These are phyloP conservation scores for Trilocha varians DNA, from an alignment of 2,888 invertebrate genomes.

Conservation along the genomic window DNA sequence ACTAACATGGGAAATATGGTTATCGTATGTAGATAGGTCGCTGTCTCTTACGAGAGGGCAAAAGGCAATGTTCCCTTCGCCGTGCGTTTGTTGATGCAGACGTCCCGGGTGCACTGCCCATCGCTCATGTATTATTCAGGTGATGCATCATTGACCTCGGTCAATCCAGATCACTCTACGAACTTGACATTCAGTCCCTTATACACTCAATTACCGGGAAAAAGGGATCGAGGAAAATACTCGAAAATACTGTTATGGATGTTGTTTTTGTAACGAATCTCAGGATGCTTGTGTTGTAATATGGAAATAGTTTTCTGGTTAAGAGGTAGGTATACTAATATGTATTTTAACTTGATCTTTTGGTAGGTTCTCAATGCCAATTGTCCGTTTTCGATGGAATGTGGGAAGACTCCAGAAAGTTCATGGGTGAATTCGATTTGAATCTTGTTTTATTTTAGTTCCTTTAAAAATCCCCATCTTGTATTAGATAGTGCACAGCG, in stretches of 20 bases:
- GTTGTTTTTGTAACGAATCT: too few species aligned
- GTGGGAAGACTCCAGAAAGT: too few species aligned
- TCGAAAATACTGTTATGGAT: neutral
- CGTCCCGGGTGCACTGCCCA: constrained; percentile 48
- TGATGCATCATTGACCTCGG: constrained; percentile 46
- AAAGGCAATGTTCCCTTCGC: constrained; percentile 37
- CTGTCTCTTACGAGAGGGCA: constrained; percentile 22
- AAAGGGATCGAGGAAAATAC: constrained; percentile 4
- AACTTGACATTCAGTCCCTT: constrained; percentile 12
- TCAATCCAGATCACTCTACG: neutral
- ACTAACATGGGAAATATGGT: neutral
- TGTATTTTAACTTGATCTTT: too few species aligned
- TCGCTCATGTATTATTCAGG: constrained; percentile 46
- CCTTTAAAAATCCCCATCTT: too few species aligned
- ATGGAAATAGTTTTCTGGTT: too few species aligned
- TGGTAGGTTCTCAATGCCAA: too few species aligned
- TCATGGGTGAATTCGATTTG: too few species aligned
- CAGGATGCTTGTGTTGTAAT: too few species aligned
- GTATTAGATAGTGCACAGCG: too few species aligned
- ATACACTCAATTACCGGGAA: constrained; percentile 16
- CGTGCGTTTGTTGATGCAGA: constrained; percentile 39
- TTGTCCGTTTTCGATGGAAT: too few species aligned
- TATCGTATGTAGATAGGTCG: constrained; percentile 10
- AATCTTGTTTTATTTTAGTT: too few species aligned
- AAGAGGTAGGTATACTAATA: too few species aligned